Evolutionary conservation across 2,797 vertebrate genomes (phyloP), one percentile per base, ranked within the genome.

Genomic region (Esox masquinongy): DNA sequence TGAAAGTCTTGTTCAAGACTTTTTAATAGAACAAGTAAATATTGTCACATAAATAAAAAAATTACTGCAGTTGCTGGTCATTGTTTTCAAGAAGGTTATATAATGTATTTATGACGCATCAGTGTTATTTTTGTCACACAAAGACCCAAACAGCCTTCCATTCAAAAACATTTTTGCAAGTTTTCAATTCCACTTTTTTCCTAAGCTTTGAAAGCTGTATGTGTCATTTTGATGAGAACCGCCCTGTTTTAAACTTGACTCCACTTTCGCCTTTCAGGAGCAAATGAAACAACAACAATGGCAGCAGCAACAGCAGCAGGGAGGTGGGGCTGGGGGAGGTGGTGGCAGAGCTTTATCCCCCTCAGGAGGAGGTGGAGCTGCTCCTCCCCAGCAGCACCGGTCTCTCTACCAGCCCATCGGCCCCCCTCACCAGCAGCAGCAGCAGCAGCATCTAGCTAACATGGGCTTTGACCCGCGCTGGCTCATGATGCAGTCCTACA

Each of bases 401-500:
- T 95, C 97, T 26, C 95, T 99, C 24, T 99, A 98, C 88, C 98
- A 97, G 81, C 94, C 97, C 34, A 94, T 99, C 75, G 96, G 97
- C 3, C 96, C 97, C 17, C 97, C 95, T 80, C 95, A 95, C 24
- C 95, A 94, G 22, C 95, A 94, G 24, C 39, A 43, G 39, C 95
- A 97, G 78, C 96, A 96, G 69, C 97, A 96, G 74, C 98, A 99
- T 79, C 85, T 99, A 84, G 96, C 98, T 74, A 97, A 98, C 1
- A 98, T 99, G 96, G 97, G 97, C 5, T 99, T 99, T 83, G 98
- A 99, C 84, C 98, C 98, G 0, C 95, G 98, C 77, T 99, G 98
- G 98, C 93, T 99, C 31, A 98, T 99, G 98, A 98, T 99, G 97
- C 98, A 99, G 73, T 95, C 98, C 12, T 99, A 99, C 83, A 98